Evolutionary conservation across 2,888 invertebrate species (phyloP).

Genomic region (Caenorhabditis sinica): DNA sequence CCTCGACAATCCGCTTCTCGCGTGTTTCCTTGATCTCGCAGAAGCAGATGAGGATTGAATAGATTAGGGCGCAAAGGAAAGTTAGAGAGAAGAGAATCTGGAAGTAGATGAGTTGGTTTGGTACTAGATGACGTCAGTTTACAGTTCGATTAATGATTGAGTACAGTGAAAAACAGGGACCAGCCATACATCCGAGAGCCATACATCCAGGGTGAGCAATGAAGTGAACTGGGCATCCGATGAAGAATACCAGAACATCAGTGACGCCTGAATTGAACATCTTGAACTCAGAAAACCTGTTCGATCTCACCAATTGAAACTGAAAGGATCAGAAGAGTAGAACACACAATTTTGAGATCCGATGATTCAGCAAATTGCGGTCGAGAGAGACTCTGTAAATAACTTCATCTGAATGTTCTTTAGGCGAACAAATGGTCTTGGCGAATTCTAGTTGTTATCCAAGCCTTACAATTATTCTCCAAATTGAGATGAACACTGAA

Average conservation of each 20-base stretch:
- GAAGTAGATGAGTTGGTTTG: not conserved
- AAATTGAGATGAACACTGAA: constrained; percentile 35
- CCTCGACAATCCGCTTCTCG: constrained; percentile 53
- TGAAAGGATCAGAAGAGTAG: constrained; percentile 13
- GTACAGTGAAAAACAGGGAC: constrained; percentile 35
- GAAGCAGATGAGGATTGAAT: constrained; percentile 47
- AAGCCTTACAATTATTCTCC: constrained; percentile 36
- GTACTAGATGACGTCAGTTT: not conserved
- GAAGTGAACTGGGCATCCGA: constrained; percentile 42
- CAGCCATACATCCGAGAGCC: constrained; percentile 57
- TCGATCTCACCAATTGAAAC: constrained; percentile 11
- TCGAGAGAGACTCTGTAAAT: constrained; percentile 32
- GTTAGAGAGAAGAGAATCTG: constrained; percentile 51
- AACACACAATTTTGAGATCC: constrained; percentile 11
- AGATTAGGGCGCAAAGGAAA: constrained; percentile 25
- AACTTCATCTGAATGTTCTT: not conserved
- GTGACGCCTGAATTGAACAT: not conserved
- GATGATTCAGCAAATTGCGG: constrained; percentile 18
- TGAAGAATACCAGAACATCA: constrained; percentile 37
- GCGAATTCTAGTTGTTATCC: no score
- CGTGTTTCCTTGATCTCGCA: constrained; percentile 46
- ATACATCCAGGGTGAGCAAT: constrained; percentile 45
- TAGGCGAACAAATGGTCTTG: not conserved
- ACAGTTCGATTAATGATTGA: constrained; percentile 45
- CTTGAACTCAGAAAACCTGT: not conserved